Base-by-base conservation (phyloP, 1,140 invertebrate species). In the Pararge aegeria region DNA sequence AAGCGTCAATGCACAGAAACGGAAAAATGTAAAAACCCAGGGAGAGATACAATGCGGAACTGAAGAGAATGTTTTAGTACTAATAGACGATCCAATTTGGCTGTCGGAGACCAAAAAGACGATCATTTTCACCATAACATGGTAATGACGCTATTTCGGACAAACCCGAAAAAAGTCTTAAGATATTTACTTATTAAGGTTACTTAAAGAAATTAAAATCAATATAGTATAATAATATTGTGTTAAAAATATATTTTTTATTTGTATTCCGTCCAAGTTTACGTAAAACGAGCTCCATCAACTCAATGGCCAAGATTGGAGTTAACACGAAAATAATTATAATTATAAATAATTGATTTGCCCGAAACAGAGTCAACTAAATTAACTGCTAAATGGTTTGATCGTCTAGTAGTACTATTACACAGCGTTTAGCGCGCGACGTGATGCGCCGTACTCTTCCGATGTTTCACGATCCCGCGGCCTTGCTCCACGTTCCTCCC, bases 361-460 rank as follows among this genome's bases (percentile, higher is more conserved):
- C 12, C 30, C 7, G 30, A 34, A 24, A 4, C 7, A 24, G 24
- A 24, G 24, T 7, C 24, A 7, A 24, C 24, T 4, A 24, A n/a
- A n/a, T 4, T 24, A 24, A 24, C 3, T n/a, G 30, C 9, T 34
- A 0, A 12, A 2, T 2, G n/a, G 2, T 12, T 12, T 0, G 10
- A 10, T 34, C 27, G 30, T 34, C 30, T 12, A n/a, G 10, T 34
- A n/a, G 56, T 44, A 51, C 52, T 44, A 67, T 68, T 85, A 88
- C 38, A 89, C 84, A 53, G 87, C 87, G 78, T 89, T 88, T 44
- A 89, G 81, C 63, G 87, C 89, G 73, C 89, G 81, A 4, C 89
- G 80, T 55, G 87, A 87, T 3, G 87, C 76, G 15, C 81, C 89
- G 73, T 88, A 81, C 60, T 89, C 89, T 40, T 89, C 89, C 3